Base-by-base conservation (phyloP, 2,113 vertebrate genomes). In the Benitochromis conjunctus region DNA sequence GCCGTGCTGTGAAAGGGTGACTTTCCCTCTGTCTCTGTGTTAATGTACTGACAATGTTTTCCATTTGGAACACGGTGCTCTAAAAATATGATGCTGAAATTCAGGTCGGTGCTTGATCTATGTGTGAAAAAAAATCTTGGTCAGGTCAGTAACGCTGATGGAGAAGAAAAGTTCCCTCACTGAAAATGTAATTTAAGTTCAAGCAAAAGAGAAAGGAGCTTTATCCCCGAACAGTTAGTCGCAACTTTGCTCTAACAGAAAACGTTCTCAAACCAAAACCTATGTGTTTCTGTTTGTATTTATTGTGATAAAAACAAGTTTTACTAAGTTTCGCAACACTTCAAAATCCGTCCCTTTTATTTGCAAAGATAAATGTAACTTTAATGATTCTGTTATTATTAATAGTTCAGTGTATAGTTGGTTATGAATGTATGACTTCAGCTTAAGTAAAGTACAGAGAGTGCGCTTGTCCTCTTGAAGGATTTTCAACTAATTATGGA, bases 401-500 rank as follows among this genome's bases (percentile, higher is more conserved):
- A 79, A 89, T 57, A 77, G 54, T 86, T 82, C 5, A 51, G 24
- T 31, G n/a, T 85, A 56, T 21, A 48, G 53, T 57, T 87, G 53
- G 83, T 57, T 51, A 48, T 86, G 60, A 74, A 89, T 89, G 83
- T 18, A 78, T 81, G 77, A 91, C 81, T 62, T 83, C 76, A 87
- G 69, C 46, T 82, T 34, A 77, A 81, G 60, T 87, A 66, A 85
- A 92, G 88, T 9, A 80, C 81, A 80, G 38, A 83, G 81, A 64
- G 60, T 36, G 11, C 36, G 85, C 62, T 51, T 82, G 83, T 92
- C 80, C 80, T 91, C 71, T 62, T 80, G 64, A 91, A 86, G 83
- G 85, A 88, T 91, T 86, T 90, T 79, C 29, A 3, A 74, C 78
- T 91, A 89, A 92, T 94, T 88, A 89, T 54, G 19, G 36, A 29